Percentiles rank a stretch among this genome's conserved stretches.
Conservation (phyloP, 2,113 vertebrate species). For the Corythaixoides concolor region DNA sequence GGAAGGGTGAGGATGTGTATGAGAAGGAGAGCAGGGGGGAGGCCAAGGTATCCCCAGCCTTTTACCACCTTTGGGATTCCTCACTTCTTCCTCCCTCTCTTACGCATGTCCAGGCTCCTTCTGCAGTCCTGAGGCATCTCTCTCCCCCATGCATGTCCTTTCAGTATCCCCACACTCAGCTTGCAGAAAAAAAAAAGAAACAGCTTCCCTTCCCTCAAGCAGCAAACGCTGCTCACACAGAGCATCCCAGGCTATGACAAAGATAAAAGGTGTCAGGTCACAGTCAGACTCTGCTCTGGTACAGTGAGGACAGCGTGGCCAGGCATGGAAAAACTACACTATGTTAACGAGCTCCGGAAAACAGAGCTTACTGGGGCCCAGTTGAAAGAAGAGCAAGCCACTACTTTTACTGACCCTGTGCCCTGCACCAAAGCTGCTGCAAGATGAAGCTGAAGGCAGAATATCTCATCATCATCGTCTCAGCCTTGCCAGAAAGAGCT, state of each 20-base stretch:
- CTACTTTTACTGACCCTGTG: background rate
- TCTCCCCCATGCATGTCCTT: background rate
- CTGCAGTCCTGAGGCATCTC: background rate
- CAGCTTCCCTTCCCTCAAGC: background rate
- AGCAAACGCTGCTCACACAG: background rate
- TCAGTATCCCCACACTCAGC: background rate
- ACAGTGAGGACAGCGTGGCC: background rate
- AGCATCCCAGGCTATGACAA: background rate
- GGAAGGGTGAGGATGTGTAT: background rate
- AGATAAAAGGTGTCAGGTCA: background rate
- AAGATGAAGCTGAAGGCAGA: background rate
- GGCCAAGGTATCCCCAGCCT: background rate
- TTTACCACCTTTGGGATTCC: background rate
- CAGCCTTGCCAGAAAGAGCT: background rate
- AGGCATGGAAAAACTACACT: accelerated
- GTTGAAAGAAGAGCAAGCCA: background rate
- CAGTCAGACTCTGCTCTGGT: background rate
- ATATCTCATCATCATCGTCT: background rate
- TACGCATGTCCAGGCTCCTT: background rate
- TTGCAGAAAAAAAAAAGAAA: background rate
- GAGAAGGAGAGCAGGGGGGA: background rate
- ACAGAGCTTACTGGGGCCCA: background rate
- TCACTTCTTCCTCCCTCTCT: background rate
- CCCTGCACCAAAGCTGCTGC: background rate
- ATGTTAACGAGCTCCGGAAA: background rate